Evolutionary conservation across 2,797 vertebrate species (phyloP).

Genomic region (Clarias fuscus): DNA sequence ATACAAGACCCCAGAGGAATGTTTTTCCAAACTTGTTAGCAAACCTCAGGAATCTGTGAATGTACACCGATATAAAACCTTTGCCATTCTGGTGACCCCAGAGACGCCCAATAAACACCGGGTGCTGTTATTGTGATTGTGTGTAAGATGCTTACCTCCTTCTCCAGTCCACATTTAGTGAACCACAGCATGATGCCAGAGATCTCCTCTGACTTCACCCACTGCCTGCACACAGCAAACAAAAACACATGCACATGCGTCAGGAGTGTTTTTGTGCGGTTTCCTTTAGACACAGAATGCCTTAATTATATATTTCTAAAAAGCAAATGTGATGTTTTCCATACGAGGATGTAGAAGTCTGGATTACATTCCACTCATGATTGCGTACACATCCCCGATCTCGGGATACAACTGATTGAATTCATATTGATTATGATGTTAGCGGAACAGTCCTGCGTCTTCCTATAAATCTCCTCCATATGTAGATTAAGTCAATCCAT

Average conservation of each 20-base stretch:
- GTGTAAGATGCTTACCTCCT: conserved; percentile 79
- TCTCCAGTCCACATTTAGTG: conserved; percentile 87
- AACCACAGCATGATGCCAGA: conserved; percentile 83
- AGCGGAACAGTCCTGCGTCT: not conserved
- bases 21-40: not conserved
- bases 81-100: not conserved
- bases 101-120: not conserved
- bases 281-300: not conserved
- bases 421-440: not conserved
- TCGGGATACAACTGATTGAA: not conserved
- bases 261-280: not conserved
- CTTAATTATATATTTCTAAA: not conserved
- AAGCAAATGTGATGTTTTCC: conserved; percentile 6
- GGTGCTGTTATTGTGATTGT: not conserved
- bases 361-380: not conserved
- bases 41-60: not conserved
- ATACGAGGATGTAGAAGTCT: not conserved
- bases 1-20: not conserved
- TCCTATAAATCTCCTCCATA: not conserved
- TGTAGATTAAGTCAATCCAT: not conserved
- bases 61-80: not conserved
- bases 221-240: conserved; percentile 74
- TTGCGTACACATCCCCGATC: not conserved
- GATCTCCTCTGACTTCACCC: conserved; percentile 89
- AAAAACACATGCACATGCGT: not conserved